Evolutionary conservation across 1,140 invertebrate species (phyloP).

Genomic region (Papilio machaon): DNA sequence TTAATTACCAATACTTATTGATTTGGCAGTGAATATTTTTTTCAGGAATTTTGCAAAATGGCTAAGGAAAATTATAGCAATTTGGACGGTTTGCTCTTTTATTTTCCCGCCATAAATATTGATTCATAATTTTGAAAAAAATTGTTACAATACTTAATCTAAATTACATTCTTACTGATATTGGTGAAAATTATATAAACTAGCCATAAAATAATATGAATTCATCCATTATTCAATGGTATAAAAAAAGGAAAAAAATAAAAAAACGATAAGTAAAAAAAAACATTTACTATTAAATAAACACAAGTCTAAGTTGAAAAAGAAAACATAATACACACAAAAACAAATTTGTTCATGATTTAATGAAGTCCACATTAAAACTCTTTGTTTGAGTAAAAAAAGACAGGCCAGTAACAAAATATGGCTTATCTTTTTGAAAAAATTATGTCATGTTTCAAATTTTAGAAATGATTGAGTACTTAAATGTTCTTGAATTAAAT

Average conservation of each 20-base stretch:
- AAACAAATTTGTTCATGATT: slow-evolving; percentile 23
- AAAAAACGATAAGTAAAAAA: slow-evolving; percentile 58
- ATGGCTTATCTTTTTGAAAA: background rate
- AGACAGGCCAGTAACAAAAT: background rate
- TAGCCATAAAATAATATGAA: background rate
- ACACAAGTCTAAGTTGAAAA: slow-evolving; percentile 52
- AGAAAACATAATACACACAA: slow-evolving; percentile 43
- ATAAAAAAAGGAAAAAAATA: slow-evolving; percentile 48
- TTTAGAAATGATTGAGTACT: too few relatives aligned
- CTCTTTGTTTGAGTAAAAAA: background rate
- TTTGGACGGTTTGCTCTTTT: slow-evolving; percentile 8
- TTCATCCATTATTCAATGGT: too few relatives aligned
- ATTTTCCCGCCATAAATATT: slow-evolving; percentile 4
- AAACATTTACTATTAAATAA: slow-evolving; percentile 65
- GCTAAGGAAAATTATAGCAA: background rate
- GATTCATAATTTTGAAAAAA: background rate
- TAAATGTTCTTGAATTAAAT: background rate
- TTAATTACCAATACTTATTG: background rate
- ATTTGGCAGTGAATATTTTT: background rate
- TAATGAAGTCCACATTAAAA: background rate
- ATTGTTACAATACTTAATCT: background rate
- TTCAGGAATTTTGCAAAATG: background rate
- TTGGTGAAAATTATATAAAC: background rate
- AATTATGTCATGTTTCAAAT: background rate
- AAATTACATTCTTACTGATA: background rate